Evolutionary conservation across 2,797 vertebrate species (phyloP).

Genomic region (Pitangus sulphuratus): DNA sequence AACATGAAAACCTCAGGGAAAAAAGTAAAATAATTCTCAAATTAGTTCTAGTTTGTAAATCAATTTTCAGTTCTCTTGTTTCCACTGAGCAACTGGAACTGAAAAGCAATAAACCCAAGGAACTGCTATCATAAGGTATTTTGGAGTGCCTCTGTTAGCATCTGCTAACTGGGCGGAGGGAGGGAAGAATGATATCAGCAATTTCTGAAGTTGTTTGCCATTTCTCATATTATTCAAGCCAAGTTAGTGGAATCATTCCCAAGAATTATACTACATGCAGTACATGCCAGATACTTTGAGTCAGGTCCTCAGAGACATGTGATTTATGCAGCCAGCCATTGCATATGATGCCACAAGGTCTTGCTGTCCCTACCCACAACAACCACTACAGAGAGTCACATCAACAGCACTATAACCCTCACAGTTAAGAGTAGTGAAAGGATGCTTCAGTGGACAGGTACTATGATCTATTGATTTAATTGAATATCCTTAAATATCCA

Average conservation of each 20-base stretch:
- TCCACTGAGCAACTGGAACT: constrained; percentile 16
- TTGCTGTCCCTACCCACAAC: background rate
- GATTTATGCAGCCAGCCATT: background rate
- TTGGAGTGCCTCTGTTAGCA: background rate
- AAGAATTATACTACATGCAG: background rate
- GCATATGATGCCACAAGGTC: background rate
- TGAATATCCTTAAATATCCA: background rate
- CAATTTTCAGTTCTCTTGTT: constrained; percentile 17
- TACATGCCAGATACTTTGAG: background rate
- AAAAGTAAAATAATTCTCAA: background rate
- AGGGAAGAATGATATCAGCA: background rate
- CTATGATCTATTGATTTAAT: background rate
- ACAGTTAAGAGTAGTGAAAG: background rate
- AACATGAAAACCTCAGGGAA: background rate
- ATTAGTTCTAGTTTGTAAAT: constrained; percentile 56
- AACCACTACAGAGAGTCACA: background rate
- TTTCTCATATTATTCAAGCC: background rate
- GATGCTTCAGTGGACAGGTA: background rate
- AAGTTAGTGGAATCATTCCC: background rate
- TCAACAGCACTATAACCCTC: background rate
- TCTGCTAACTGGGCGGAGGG: background rate
- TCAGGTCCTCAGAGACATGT: background rate
- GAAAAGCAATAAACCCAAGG: background rate
- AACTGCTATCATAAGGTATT: background rate
- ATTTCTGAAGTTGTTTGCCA: background rate